These are phyloP conservation scores for Falco cherrug DNA, from an alignment of 2,797 vertebrate genomes.

Conservation along the genomic window DNA sequence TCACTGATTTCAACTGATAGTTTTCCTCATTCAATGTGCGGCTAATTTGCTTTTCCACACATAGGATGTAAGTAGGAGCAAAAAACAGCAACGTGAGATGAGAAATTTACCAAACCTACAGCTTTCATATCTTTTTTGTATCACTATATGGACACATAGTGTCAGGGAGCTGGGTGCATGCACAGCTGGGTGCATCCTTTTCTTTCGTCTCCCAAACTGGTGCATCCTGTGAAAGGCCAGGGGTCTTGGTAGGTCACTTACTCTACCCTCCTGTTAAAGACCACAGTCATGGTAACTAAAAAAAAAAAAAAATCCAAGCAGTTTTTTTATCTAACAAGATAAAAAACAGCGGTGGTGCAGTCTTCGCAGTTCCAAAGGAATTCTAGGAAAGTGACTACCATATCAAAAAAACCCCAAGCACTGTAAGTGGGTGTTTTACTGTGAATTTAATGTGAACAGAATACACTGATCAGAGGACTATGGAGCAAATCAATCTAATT, in stretches of 20 bases:
- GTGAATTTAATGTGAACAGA: background rate
- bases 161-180: accelerated
- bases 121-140: background rate
- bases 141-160: background rate
- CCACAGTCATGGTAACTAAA: background rate
- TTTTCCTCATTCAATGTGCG: background rate
- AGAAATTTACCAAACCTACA: background rate
- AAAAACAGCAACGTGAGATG: background rate
- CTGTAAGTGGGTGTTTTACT: background rate
- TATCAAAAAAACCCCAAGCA: background rate
- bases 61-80: background rate
- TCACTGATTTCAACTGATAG: background rate
- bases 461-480: background rate
- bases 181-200: background rate
- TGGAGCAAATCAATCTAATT: background rate
- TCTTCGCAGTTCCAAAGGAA: background rate
- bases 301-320: background rate
- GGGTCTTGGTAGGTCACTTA: background rate
- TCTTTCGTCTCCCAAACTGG: background rate
- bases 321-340: background rate
- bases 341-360: background rate
- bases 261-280: background rate
- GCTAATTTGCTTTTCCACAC: background rate
- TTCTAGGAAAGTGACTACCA: background rate
- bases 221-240: background rate